A percentile compares a stretch with the other conserved stretches of the same genome.
These are phyloP conservation scores for Molanna angustata DNA, from an alignment of 2,888 invertebrate species.

Conservation along the genomic window DNA sequence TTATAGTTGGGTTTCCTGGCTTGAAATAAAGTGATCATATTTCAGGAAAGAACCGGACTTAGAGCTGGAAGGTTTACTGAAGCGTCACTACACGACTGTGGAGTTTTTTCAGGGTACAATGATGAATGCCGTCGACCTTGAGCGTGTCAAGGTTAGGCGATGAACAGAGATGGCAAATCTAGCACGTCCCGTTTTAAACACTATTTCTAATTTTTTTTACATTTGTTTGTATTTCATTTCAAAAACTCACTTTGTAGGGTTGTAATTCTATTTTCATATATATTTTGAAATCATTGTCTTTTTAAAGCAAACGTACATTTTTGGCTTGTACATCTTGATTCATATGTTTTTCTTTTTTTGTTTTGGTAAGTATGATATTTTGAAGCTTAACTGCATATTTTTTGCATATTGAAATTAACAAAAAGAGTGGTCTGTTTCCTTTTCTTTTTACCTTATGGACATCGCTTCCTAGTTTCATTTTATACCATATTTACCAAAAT, in stretches of 20 bases:
- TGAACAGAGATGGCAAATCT: constrained; percentile 52
- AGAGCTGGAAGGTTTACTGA: constrained; percentile 99
- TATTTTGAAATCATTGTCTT: constrained; percentile 30
- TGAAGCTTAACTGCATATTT: neutral
- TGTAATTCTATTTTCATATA: constrained; percentile 33
- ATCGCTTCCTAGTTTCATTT: constrained; percentile 2
- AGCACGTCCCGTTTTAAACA: constrained; percentile 55
- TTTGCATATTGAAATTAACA: neutral
- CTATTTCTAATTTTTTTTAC: constrained; percentile 35
- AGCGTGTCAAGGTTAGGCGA: constrained; percentile 94
- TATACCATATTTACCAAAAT: constrained; percentile 18
- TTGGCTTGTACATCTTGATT: constrained; percentile 33
- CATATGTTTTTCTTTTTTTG: constrained; percentile 7
- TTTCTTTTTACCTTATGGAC: neutral
- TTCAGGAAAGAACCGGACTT: constrained; percentile 99
- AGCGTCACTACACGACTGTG: constrained; percentile 99
- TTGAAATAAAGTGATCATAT: constrained; percentile 33
- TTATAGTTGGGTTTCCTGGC: too few species aligned
- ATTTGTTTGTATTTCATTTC: constrained; percentile 38
- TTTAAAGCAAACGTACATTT: constrained; percentile 33
- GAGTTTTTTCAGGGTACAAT: constrained; percentile 99
- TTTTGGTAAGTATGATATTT: constrained; percentile 11
- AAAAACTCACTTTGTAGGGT: constrained; percentile 35
- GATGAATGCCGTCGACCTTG: constrained; percentile 99
- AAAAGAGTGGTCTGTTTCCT: neutral